Conservation (phyloP, 2,888 invertebrate genomes). For the Poecilus cupreus region DNA sequence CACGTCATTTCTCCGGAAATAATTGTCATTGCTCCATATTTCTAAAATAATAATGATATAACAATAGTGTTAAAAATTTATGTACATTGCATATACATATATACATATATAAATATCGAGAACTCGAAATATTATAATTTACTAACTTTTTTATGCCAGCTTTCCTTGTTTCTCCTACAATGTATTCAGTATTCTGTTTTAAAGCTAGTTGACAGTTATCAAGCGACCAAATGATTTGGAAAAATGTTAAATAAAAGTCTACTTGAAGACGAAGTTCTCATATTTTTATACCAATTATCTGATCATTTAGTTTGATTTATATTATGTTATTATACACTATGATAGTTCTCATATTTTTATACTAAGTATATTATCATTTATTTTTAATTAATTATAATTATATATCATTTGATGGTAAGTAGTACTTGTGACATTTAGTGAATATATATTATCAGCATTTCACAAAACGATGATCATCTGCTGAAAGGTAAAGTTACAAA, state of each 20-base stretch:
- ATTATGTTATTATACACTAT: background rate
- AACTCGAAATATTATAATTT: conserved; percentile 61
- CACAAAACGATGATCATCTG: too few relatives aligned
- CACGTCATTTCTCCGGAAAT: conserved; percentile 68
- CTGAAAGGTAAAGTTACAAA: too few relatives aligned
- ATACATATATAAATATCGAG: conserved; percentile 64
- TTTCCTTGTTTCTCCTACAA: conserved; percentile 49
- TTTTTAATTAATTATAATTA: too few relatives aligned
- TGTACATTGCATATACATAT: conserved; percentile 72
- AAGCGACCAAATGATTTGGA: conserved; percentile 54
- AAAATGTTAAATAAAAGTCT: conserved; percentile 54
- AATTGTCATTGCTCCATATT: conserved; percentile 72
- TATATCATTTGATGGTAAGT: too few relatives aligned
- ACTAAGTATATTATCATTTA: too few relatives aligned
- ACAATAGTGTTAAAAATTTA: conserved; percentile 71
- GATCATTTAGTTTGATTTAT: background rate
- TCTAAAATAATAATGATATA: conserved; percentile 66
- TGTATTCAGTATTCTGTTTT: conserved; percentile 53
- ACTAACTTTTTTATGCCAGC: conserved; percentile 57
- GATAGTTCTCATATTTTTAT: too few relatives aligned
- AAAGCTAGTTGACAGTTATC: conserved; percentile 53
- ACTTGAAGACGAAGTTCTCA: conserved; percentile 40
- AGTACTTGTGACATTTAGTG: too few relatives aligned
- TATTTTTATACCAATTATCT: conserved; percentile 9
- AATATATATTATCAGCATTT: too few relatives aligned